phyloP scores from a whole-genome alignment of 2,797 vertebrate genomes.

The Ctenochaetus hawaiiensis region DNA sequence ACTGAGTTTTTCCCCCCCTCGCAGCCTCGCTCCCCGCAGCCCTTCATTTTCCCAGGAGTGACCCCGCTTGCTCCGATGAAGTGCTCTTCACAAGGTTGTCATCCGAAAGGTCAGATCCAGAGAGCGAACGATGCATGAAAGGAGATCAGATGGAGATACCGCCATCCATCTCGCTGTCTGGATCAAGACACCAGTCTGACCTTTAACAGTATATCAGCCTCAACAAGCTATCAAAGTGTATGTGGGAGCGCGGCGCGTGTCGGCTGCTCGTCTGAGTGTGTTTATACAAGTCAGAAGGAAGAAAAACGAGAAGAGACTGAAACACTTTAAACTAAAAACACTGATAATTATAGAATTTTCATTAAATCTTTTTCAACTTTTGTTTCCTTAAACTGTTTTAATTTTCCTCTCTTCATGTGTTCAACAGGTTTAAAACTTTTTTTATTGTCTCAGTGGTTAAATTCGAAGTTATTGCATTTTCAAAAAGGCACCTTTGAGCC shows the following conservation, averaged over 20 bases:
- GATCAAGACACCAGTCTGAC: conserved; percentile 64
- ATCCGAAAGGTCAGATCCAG: conserved; percentile 66
- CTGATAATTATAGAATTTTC: neutral
- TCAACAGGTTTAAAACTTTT: neutral
- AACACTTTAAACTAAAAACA: neutral
- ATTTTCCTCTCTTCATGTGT: neutral
- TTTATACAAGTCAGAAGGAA: conserved; percentile 3
- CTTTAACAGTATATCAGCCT: conserved; percentile 66
- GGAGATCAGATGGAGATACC: conserved; percentile 55
- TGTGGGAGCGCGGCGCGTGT: conserved; percentile 36
- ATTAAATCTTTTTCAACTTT: too few species aligned
- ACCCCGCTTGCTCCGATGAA: conserved; percentile 63
- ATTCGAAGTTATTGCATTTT: neutral
- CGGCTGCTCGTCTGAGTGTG: conserved; percentile 18
- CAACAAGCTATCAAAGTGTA: conserved; percentile 56
- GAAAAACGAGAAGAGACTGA: neutral
- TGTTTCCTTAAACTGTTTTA: too few species aligned
- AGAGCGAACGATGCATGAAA: conserved; percentile 40
- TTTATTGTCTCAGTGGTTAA: neutral
- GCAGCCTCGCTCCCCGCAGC: conserved; percentile 50
- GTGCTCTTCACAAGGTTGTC: conserved; percentile 72
- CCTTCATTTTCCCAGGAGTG: conserved; percentile 70
- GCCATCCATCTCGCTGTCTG: conserved; percentile 62
- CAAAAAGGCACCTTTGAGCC: too few species aligned
- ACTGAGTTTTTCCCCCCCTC: conserved; percentile 1